Percentiles rank a stretch among this genome's conserved stretches.
These are phyloP conservation scores for Drosophila eugracilis DNA, from an alignment of 1,140 invertebrate genomes.

Conservation along the genomic window DNA sequence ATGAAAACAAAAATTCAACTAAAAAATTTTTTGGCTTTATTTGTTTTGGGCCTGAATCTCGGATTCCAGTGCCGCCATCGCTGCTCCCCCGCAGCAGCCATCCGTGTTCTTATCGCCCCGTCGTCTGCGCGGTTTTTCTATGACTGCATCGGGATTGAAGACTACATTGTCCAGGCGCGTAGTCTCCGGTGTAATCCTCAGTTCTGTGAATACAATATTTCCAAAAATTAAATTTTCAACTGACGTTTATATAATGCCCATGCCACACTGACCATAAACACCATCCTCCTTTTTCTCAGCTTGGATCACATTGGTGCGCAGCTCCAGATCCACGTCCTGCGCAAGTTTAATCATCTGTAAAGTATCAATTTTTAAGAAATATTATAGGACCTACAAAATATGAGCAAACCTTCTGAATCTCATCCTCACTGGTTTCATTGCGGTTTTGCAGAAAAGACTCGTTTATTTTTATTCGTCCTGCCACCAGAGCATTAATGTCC, in stretches of 20 bases:
- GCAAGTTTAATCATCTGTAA: conserved; percentile 75
- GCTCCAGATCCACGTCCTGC: conserved; percentile 68
- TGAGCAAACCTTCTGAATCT: conserved; percentile 69
- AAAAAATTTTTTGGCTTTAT: conserved; percentile 35
- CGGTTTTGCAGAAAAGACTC: conserved; percentile 71
- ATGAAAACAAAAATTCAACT: conserved; percentile 29
- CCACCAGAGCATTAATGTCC: conserved; percentile 57
- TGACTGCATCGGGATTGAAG: conserved; percentile 74
- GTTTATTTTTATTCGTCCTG: conserved; percentile 71
- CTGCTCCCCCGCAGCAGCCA: conserved; percentile 66
- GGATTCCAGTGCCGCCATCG: conserved; percentile 48
- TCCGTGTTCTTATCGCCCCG: conserved; percentile 29
- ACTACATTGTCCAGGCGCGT: conserved; percentile 75
- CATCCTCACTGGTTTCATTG: conserved; percentile 55
- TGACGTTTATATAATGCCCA: conserved; percentile 54
- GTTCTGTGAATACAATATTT: conserved; percentile 35
- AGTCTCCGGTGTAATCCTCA: conserved; percentile 74
- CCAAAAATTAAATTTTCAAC: not conserved
- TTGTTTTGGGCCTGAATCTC: conserved; percentile 53
- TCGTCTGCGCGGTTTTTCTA: conserved; percentile 50
- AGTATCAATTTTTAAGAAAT: not conserved
- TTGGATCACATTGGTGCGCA: conserved; percentile 82
- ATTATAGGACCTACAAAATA: not conserved
- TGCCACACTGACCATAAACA: conserved; percentile 61
- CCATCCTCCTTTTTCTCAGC: conserved; percentile 61